These are phyloP conservation scores for Pristionchus entomophagus DNA, from an alignment of 2,888 invertebrate species.

Conservation along the genomic window DNA sequence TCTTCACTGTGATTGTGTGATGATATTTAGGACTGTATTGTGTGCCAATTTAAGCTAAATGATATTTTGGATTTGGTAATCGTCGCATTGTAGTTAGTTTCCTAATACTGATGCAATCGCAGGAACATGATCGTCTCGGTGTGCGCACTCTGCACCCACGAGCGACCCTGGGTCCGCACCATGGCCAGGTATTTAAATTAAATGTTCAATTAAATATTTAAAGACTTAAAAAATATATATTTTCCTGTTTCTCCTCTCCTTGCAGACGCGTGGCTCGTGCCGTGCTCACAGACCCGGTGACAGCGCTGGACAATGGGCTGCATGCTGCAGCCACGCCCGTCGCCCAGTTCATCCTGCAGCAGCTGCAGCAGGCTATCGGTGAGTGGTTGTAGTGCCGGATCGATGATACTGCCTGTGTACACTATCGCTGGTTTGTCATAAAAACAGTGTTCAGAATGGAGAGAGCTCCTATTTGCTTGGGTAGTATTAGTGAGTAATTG, in stretches of 20 bases:
- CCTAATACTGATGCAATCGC: background rate
- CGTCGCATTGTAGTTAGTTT: background rate
- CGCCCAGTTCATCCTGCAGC: constrained; percentile 60
- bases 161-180: constrained; percentile 70
- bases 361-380: constrained; percentile 61
- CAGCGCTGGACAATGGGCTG: constrained; percentile 66
- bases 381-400: constrained; percentile 30
- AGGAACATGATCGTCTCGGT: constrained; percentile 66
- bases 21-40: no score
- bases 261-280: constrained; percentile 53
- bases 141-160: constrained; percentile 66
- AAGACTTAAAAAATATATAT: no score
- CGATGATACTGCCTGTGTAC: no score
- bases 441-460: no score
- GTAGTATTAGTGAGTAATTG: no score
- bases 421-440: no score
- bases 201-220: background rate
- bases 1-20: no score
- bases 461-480: no score
- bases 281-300: constrained; percentile 70
- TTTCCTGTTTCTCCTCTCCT: no score
- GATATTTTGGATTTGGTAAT: no score
- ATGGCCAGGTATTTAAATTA: constrained; percentile 65
- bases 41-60: no score
- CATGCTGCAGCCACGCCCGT: constrained; percentile 66